A percentile compares a stretch with the other conserved stretches of the same genome.
Evolutionary conservation across 2,113 vertebrate species (phyloP).

Genomic region (Clinocottus analis): DNA sequence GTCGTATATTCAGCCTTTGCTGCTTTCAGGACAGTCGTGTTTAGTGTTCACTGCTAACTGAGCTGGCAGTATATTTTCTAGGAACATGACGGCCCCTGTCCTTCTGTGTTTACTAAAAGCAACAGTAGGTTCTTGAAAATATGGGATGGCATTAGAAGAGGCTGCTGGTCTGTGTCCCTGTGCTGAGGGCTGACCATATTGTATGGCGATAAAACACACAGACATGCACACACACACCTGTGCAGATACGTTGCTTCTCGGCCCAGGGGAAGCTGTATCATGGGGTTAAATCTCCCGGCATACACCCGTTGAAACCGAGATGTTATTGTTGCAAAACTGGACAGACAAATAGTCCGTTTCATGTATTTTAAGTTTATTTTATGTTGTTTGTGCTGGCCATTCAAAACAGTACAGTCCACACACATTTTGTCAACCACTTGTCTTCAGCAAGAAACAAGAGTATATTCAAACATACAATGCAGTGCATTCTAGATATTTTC

Average conservation of each 20-base stretch:
- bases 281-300: slow-evolving; percentile 41
- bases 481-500: slow-evolving; percentile 7
- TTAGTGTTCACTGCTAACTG: slow-evolving; percentile 1
- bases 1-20: slow-evolving; percentile 22
- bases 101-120: slow-evolving; percentile 72
- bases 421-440: slow-evolving; percentile 1
- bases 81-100: slow-evolving; percentile 35
- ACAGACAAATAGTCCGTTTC: slow-evolving; percentile 2
- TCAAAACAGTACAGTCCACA: too few relatives aligned
- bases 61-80: slow-evolving; percentile 44
- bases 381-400: not conserved
- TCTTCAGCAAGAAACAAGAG: not conserved
- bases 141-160: slow-evolving; percentile 55
- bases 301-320: slow-evolving; percentile 59
- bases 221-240: slow-evolving; percentile 1
- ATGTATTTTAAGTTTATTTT: not conserved
- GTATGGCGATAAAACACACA: slow-evolving; percentile 25
- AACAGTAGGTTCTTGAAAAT: slow-evolving; percentile 56
- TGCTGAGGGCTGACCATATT: slow-evolving; percentile 5
- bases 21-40: slow-evolving; percentile 30
- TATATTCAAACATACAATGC: not conserved
- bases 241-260: slow-evolving; percentile 1
- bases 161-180: slow-evolving; percentile 33
- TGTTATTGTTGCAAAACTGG: slow-evolving; percentile 54
- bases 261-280: slow-evolving; percentile 25